Conservation (phyloP, 2,797 vertebrate species). For the Sarcophilus harrisii region DNA sequence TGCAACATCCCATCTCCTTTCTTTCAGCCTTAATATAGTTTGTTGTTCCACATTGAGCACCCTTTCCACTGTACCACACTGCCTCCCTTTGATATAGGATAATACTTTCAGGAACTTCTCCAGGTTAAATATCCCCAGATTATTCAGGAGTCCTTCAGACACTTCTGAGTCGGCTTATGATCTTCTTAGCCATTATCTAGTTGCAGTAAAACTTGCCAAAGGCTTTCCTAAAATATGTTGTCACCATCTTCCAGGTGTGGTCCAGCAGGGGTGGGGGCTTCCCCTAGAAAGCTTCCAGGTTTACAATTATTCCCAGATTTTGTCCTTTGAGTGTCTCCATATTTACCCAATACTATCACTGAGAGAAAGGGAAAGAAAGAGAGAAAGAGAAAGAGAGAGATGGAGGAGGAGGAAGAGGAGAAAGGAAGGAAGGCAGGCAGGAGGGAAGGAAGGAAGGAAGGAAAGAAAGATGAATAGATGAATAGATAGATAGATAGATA, state of each 20-base stretch:
- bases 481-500: not conserved
- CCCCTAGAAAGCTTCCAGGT: not conserved
- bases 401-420: too few species aligned
- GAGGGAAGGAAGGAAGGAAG: fast-evolving
- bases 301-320: not conserved
- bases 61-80: not conserved
- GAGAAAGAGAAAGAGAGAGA: too few species aligned
- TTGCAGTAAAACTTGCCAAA: not conserved
- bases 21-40: not conserved
- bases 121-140: not conserved
- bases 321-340: not conserved
- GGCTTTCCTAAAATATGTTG: not conserved
- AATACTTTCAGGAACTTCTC: not conserved
- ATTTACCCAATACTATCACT: not conserved
- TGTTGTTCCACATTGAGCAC: not conserved
- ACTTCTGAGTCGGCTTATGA: not conserved
- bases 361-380: too few species aligned
- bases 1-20: not conserved
- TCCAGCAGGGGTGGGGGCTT: not conserved
- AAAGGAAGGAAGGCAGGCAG: too few species aligned
- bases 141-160: too few species aligned
- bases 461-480: too few species aligned
- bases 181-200: not conserved
- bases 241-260: not conserved
- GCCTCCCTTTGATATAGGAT: not conserved